These are phyloP conservation scores for Cydia strobilella DNA, from an alignment of 1,140 invertebrate species.

Conservation along the genomic window DNA sequence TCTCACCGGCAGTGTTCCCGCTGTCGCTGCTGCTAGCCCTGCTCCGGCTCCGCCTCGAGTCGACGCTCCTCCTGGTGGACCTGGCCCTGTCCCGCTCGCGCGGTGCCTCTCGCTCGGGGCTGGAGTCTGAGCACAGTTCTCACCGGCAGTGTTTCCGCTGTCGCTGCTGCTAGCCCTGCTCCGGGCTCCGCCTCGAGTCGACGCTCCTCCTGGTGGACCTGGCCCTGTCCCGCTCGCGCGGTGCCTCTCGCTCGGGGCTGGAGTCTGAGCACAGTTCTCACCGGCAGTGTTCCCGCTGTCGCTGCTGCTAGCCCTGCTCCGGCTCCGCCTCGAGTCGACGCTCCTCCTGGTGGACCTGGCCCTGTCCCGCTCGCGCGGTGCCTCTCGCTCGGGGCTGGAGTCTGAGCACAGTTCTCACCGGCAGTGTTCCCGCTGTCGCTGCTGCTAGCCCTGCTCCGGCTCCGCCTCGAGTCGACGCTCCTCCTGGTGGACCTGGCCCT, in stretches of 20 bases:
- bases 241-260: no score
- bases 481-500: background rate
- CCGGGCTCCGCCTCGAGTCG: conserved; percentile 18
- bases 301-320: conserved; percentile 34
- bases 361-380: conserved; percentile 24
- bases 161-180: conserved; percentile 34
- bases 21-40: conserved; percentile 35
- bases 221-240: conserved; percentile 35
- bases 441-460: conserved; percentile 33
- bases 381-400: no score
- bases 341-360: conserved; percentile 22
- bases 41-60: conserved; percentile 27
- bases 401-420: background rate
- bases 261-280: conserved; percentile 29
- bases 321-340: conserved; percentile 24
- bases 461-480: conserved; percentile 22
- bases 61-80: conserved; percentile 30
- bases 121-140: background rate
- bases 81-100: conserved; percentile 27
- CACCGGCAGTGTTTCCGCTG: conserved; percentile 45
- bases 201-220: conserved; percentile 25
- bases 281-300: conserved; percentile 43
- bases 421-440: background rate
- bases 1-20: conserved; percentile 43
- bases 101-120: no score